phyloP scores from a whole-genome alignment of 2,113 vertebrate genomes.

The Oriolus oriolus region DNA sequence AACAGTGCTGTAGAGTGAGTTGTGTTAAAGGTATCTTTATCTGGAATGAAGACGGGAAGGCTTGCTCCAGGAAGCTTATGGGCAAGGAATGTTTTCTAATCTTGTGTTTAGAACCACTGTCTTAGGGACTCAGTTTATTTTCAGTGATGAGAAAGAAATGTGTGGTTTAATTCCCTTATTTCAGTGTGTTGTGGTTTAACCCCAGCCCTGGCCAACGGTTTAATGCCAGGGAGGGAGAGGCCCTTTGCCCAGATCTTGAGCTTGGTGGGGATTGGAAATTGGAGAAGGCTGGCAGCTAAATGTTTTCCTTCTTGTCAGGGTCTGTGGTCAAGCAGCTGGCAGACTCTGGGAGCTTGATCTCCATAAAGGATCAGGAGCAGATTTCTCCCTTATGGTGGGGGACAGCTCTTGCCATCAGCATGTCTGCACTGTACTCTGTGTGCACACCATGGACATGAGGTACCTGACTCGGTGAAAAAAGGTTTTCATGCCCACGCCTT shows the following conservation, averaged over 20 bases:
- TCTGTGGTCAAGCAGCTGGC: neutral
- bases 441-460: rapidly evolving
- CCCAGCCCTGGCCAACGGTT: neutral
- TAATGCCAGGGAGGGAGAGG: neutral
- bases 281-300: neutral
- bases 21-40: neutral
- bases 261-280: neutral
- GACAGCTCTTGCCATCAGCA: neutral
- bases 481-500: neutral
- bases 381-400: neutral
- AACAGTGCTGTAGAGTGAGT: neutral
- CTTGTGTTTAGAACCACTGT: neutral
- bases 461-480: rapidly evolving
- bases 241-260: neutral
- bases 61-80: neutral
- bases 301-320: neutral
- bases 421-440: rapidly evolving
- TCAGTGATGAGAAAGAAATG: neutral
- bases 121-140: neutral
- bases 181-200: neutral
- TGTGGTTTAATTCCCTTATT: neutral
- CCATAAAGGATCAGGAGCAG: neutral
- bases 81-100: neutral
- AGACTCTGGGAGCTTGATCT: neutral
- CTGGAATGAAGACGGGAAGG: neutral